Evolutionary conservation across 2,113 vertebrate species (phyloP), one percentile per base, ranked within the genome.

Genomic region (Xenopus borealis): DNA sequence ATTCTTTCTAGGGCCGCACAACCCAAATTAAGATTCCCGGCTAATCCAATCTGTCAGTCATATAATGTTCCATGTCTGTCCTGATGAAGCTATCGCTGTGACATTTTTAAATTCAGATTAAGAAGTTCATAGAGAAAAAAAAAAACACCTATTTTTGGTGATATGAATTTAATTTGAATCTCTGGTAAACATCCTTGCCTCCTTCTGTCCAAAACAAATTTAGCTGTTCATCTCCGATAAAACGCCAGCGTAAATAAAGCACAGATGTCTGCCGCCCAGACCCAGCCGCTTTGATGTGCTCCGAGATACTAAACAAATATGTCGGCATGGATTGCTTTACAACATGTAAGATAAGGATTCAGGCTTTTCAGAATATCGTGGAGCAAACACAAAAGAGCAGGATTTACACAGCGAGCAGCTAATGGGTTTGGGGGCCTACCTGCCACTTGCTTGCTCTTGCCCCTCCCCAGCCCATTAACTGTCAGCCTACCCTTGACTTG

Each of bases 141-240:
- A 40, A 40, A 3, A 40, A 2, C 5, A 7, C 33, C 33, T 40
- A 40, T 40, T 40, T 40, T 40, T 6, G 33, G 33, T 40, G 33
- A 50, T 10, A 4, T 50, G 12, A 50, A 1, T 50, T 50, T 50
- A 50, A 50, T 50, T 50, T 50, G 47, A 55, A 55, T 8, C 53
- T 16, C 13, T n/a, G 14, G 53, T 55, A 55, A 55, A 55, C 17
- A 55, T n/a, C 17, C 53, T n/a, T 7, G 17, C 53, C 63, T 65
- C 33, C 9, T 11, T 40, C 33, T 74, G 45, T 17, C 17, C 13
- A 40, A 33, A 76, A 45, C 57, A n/a, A 27, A 18, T 66, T 44
- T 20, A 23, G 46, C 73, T 18, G 47, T 62, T 69, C 59, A 63
- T 63, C 57, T 53, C 18, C 33, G 66, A 76, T 76, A 76, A 75